A percentile compares a stretch with the other conserved stretches of the same genome.
Evolutionary conservation across 2,113 vertebrate genomes (phyloP).

Genomic region (rabbit (Oryctolagus cuniculus)): mOryCun1.1 NC_091438.1:44641501-44642000

Average conservation of each 20-base stretch:
- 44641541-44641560: no score
- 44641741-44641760: neutral
- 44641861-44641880: slow-evolving; percentile 93
- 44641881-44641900: slow-evolving; percentile 91
- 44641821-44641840: slow-evolving; percentile 91
- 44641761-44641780: neutral
- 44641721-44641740: neutral
- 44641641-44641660: no score
- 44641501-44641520: no score
- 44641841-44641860: slow-evolving; percentile 95
- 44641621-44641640: no score
- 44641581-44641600: no score
- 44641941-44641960: neutral
- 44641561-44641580: no score
- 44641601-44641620: no score
- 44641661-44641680: no score
- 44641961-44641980: neutral
- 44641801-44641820: slow-evolving; percentile 91
- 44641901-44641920: slow-evolving; percentile 83
- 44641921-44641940: neutral
- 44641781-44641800: neutral
- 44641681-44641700: no score
- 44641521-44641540: no score
- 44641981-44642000: neutral
- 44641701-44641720: no score